Evolutionary conservation across 1,140 invertebrate species (phyloP), one percentile per base, ranked within the genome.

Genomic region (Asbolus verrucosus): DNA sequence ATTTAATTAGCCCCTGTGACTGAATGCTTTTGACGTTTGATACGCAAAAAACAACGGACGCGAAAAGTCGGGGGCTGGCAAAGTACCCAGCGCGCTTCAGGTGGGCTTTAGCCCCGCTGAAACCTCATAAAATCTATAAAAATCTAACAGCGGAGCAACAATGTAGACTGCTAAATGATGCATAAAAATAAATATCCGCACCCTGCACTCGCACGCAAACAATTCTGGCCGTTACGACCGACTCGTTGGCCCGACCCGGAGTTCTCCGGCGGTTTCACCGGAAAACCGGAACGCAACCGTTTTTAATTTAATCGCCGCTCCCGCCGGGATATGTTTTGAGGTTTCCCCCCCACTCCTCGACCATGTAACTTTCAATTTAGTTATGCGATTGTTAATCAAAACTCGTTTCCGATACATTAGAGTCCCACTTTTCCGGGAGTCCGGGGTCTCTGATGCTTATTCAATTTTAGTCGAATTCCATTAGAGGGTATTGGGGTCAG

Each of bases 401-500:
- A 54, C 46, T 54, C 46, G 46, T 54, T 54, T 54, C 46, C 46
- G 46, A 54, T 54, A 54, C 46, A 54, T 54, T 54, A 54, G 46
- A 54, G 19, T 54, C 46, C 46, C 46, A 54, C 46, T 54, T 54
- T 54, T 54, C 46, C 46, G 46, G 46, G 21, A 30, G 8, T 54
- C 21, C 19, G 21, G 46, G n/a, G 18, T 27, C 46, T 54, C 46
- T 54, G 46, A 54, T 54, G 46, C 46, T 54, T 54, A 54, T 54
- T 54, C 46, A 54, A 54, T 54, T 54, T 54, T 27, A n/a, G 46
- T n/a, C 46, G 46, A 54, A 54, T 54, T 54, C 46, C 46, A 54
- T 54, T 54, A 54, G 14, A 27, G 46, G 46, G 27, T 54, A 54
- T 54, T 54, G 27, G 46, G 46, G 46, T 54, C 33, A 36, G 33